Evolutionary conservation across 2,888 invertebrate species (phyloP), one percentile per base, ranked within the genome.

Genomic region (Alcis repandata): DNA sequence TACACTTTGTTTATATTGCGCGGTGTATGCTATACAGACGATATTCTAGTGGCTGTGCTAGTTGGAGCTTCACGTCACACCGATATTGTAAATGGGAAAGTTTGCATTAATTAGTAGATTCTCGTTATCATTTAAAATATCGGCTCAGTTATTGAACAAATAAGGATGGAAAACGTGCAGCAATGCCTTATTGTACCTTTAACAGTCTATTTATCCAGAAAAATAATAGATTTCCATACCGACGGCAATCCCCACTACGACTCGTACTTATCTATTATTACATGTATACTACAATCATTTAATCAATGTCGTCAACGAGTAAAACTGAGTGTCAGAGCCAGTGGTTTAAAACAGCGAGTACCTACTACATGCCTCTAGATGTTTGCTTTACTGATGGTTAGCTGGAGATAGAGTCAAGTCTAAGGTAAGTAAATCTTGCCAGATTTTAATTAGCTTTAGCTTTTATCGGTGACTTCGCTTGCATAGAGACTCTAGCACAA

Each of bases 1-100:
- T 76, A 78, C 73, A 76, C 69, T 79, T 76, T 78, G 79, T 82
- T 79, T 76, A 70, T 72, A 67, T 70, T 72, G 70, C 65, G 60
- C 48, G 59, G 65, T 36, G 9, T 56, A 45, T 46, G 38, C 6
- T 53, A 20, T 59, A 56, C 49, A 59, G 54, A 64, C 48, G 48
- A 54, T 59, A 52, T 60, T n/a, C n/a, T 57, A 46, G 56, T 51
- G 27, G 17, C 32, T 32, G 27, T 48, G n/a, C 49, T 20, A 53
- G 58, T 41, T 54, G 15, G n/a, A 32, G 38, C 19, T 20, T 45
- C 22, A 11, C 10, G 13, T 22, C 45, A 45, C 11, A 32, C 10
- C 8, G 9, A 32, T 9, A 15, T 48, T 48, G 1, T 13, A 17
- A 17, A 22, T 20, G 45, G 6, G n/a, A 22, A 22, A 22, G 45